Conservation (phyloP, 2,888 invertebrate genomes). For the Metopia argyrocephala region DNA sequence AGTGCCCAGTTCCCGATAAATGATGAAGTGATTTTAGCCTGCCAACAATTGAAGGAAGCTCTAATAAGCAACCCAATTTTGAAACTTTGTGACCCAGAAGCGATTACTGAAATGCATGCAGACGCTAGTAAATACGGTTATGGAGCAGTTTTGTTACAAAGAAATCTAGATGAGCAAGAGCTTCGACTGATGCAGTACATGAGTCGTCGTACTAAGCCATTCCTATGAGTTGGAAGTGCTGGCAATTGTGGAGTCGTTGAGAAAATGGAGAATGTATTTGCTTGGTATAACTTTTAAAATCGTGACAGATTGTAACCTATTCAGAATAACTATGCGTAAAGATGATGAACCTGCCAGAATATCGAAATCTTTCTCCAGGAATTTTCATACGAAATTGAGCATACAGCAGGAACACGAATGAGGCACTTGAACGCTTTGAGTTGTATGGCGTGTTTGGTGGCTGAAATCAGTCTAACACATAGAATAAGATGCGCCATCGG, state of each 20-base stretch:
- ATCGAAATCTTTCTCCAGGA: conserved; percentile 65
- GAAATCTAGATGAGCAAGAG: conserved; percentile 62
- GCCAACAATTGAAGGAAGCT: conserved; percentile 47
- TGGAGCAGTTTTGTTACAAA: conserved; percentile 58
- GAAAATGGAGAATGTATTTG: conserved; percentile 72
- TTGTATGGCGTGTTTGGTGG: conserved; percentile 24
- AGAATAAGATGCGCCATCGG: conserved; percentile 18
- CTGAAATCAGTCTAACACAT: conserved; percentile 34
- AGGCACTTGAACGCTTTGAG: conserved; percentile 54
- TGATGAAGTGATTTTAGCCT: conserved; percentile 41
- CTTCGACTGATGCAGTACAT: conserved; percentile 71
- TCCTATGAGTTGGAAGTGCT: conserved; percentile 74
- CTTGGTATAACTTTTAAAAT: conserved; percentile 70
- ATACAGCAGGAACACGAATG: conserved; percentile 56
- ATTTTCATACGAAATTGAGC: conserved; percentile 62
- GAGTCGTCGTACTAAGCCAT: conserved; percentile 70
- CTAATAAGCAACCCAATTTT: conserved; percentile 62
- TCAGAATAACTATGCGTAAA: conserved; percentile 71
- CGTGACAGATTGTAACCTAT: conserved; percentile 72
- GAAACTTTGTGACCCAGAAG: conserved; percentile 45
- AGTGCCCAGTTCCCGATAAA: conserved; percentile 47
- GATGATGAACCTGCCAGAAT: conserved; percentile 68
- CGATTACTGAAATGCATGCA: conserved; percentile 66
- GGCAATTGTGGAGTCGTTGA: conserved; percentile 71
- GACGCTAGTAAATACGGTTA: conserved; percentile 64